A percentile compares a stretch with the other conserved stretches of the same genome.
Conservation (phyloP, 2,113 vertebrate species). For the Capreolus pygargus region DNA sequence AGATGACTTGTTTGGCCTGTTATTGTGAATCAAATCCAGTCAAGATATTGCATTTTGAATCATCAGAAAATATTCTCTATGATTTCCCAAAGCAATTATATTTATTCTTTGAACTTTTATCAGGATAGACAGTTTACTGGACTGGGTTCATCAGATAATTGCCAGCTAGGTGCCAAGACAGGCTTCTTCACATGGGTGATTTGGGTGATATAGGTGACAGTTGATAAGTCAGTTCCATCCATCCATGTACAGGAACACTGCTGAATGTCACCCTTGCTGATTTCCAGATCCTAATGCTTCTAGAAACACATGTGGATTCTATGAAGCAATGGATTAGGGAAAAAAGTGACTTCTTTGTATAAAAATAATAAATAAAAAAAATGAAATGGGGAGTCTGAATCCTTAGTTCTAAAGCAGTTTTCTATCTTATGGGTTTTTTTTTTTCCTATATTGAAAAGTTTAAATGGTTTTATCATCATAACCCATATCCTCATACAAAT, state of each 20-base stretch:
- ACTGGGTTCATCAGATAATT: slow-evolving; percentile 55
- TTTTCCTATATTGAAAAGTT: background rate
- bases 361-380: background rate
- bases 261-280: slow-evolving; percentile 40
- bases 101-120: slow-evolving; percentile 43
- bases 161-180: background rate
- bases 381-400: background rate
- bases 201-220: slow-evolving; percentile 60
- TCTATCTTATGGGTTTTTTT: background rate
- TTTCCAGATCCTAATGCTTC: slow-evolving; percentile 12
- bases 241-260: slow-evolving; percentile 28
- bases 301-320: background rate
- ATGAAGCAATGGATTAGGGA: background rate
- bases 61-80: background rate
- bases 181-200: slow-evolving; percentile 49
- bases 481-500: background rate
- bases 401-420: background rate
- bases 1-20: background rate
- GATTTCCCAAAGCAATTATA: slow-evolving; percentile 23
- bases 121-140: slow-evolving; percentile 27
- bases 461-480: background rate
- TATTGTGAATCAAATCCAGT: background rate
- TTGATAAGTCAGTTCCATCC: slow-evolving; percentile 57
- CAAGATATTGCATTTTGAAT: background rate
- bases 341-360: background rate